Conservation (phyloP, 2,113 vertebrate species). For the Halichoeres trimaculatus region DNA sequence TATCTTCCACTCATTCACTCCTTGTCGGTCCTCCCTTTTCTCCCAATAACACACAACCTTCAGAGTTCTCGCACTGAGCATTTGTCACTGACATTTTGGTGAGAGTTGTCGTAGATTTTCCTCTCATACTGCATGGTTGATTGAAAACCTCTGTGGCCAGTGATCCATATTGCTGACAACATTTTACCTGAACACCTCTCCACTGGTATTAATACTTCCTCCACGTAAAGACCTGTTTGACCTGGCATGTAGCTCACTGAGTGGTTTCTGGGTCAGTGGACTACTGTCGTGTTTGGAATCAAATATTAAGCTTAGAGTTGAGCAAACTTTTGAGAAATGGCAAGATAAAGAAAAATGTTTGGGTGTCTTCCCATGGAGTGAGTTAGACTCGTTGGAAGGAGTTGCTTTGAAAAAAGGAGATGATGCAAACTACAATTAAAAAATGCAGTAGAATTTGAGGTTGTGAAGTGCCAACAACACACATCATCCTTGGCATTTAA, state of each 20-base stretch:
- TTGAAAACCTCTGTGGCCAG: conserved; percentile 55
- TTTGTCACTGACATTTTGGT: conserved; percentile 66
- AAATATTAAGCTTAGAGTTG: no score
- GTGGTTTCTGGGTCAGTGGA: not conserved
- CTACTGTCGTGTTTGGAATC: not conserved
- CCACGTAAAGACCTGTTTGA: conserved; percentile 21
- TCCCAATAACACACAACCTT: conserved; percentile 55
- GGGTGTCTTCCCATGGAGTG: not conserved
- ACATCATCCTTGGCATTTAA: no score
- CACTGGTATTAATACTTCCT: conserved; percentile 39
- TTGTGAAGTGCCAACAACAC: no score
- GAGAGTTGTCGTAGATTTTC: conserved; percentile 43
- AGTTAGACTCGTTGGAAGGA: not conserved
- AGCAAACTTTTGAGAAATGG: not conserved
- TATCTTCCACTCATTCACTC: conserved; percentile 55
- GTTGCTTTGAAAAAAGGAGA: not conserved
- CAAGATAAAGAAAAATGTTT: not conserved
- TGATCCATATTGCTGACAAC: conserved; percentile 59
- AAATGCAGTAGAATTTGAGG: not conserved
- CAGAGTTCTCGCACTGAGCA: conserved; percentile 14
- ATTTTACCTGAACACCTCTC: conserved; percentile 48
- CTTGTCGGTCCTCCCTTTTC: conserved; percentile 50
- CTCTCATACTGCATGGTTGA: conserved; percentile 42
- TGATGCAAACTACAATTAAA: not conserved
- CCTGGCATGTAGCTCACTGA: not conserved